Evolutionary conservation across 2,797 vertebrate genomes (phyloP), one percentile per base, ranked within the genome.

Genomic region (Paratrypauchen microcephalus): DNA sequence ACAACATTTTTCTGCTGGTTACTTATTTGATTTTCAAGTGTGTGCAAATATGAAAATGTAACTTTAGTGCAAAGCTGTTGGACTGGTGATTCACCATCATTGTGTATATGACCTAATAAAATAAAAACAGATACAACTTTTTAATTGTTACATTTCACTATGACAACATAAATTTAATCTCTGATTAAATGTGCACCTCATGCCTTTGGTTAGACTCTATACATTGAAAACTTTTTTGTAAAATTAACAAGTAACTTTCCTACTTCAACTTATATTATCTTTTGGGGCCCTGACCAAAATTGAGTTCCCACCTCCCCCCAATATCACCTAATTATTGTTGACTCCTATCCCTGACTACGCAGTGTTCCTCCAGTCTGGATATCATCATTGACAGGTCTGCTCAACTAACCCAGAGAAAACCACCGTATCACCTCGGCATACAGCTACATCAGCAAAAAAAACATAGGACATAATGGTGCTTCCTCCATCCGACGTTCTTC

Each of bases 241-340:
- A 50, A 50, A 48, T 48, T 4, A 48, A 48, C 24, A 26, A 26
- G 15, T 50, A 50, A 50, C n/a, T 19, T 16, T 50, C 16, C 19
- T 52, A 52, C n/a, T 52, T 52, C 8, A 52, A n/a, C n/a, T 19
- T 19, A 52, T 23, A 55, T 55, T 19, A 21, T 18, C 18, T 55
- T 55, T 55, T 57, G 55, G 6, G 8, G 16, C 18, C 63, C n/a
- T 32, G 19, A 50, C 24, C 48, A n/a, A 50, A 48, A 64, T 50
- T 76, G 69, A 66, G 69, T 86, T 79, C 75, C 80, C 79, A 73
- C 83, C 77, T 86, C 82, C 86, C 12, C 83, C 70, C 74, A 84
- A 88, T 88, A 87, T 82, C 91, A 60, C 84, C 65, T 91, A 91
- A 91, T 91, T 91, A 89, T 83, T 86, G 86, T 88, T 91, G 87